Evolutionary conservation across 2,888 invertebrate species (phyloP).

Genomic region (Thymelicus lineola): DNA sequence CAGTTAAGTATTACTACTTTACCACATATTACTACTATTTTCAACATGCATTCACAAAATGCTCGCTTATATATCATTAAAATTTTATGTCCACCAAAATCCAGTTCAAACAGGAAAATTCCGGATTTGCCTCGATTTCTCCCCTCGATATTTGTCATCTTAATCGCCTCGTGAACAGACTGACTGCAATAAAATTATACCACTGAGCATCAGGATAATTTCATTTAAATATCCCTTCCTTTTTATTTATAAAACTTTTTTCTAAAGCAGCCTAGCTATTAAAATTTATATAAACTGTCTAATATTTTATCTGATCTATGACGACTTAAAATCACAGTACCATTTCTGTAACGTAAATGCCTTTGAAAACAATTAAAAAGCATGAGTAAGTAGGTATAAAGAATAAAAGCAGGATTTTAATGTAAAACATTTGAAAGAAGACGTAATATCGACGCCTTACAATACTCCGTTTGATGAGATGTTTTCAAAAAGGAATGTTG

Average conservation of each 20-base stretch:
- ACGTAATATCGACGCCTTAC: not conserved
- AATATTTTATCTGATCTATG: too few species aligned
- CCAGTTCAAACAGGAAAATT: slow-evolving; percentile 42
- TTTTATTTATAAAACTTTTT: not conserved
- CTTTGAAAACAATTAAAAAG: not conserved
- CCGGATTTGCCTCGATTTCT: slow-evolving; percentile 40
- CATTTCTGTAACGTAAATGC: not conserved
- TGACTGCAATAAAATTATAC: slow-evolving; percentile 58
- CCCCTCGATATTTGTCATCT: slow-evolving; percentile 58
- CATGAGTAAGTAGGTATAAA: not conserved
- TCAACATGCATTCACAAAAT: not conserved
- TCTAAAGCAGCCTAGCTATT: too few species aligned
- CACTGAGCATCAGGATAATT: slow-evolving; percentile 8
- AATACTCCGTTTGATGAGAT: not conserved
- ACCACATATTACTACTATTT: not conserved
- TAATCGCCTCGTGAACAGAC: slow-evolving; percentile 56
- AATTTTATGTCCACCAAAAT: slow-evolving; percentile 12
- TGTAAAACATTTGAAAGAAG: not conserved
- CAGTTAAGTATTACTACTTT: too few species aligned
- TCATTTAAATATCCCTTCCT: not conserved
- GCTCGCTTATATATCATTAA: slow-evolving; percentile 7
- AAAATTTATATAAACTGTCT: too few species aligned
- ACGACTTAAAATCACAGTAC: too few species aligned
- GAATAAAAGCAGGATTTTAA: not conserved
- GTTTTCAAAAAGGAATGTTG: slow-evolving; percentile 16